Conservation (phyloP, 2,797 vertebrate genomes). For the Scomberomorus guttatus region DNA sequence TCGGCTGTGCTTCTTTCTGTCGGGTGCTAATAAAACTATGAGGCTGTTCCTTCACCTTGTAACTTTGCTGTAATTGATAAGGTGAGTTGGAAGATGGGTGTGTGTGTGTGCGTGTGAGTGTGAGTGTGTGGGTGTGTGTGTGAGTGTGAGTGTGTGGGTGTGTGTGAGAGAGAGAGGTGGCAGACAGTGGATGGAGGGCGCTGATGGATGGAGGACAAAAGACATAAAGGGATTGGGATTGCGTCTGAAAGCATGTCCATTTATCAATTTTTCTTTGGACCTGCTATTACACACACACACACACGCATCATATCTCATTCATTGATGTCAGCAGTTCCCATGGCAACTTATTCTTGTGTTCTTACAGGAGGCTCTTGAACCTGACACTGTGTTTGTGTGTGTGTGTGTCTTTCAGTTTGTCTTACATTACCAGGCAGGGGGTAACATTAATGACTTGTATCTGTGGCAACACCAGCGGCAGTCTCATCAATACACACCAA, state of each 20-base stretch:
- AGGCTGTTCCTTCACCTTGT: not conserved
- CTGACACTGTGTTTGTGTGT: slow-evolving; percentile 14
- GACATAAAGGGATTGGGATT: slow-evolving; percentile 20
- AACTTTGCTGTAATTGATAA: slow-evolving; percentile 33
- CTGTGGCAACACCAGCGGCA: slow-evolving; percentile 59
- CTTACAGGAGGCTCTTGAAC: slow-evolving; percentile 41
- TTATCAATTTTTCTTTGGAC: slow-evolving; percentile 52
- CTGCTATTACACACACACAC: slow-evolving; percentile 13
- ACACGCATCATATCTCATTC: slow-evolving; percentile 54
- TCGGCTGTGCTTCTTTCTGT: not conserved
- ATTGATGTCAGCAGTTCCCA: slow-evolving; percentile 76
- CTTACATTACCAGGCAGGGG: slow-evolving; percentile 51
- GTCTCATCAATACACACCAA: slow-evolving; percentile 63
- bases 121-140: not conserved
- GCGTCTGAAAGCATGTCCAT: slow-evolving; percentile 37
- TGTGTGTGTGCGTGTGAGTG: not conserved
- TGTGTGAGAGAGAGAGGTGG: not conserved
- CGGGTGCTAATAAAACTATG: slow-evolving; percentile 49
- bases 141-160: no score
- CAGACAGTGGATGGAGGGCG: slow-evolving; percentile 3
- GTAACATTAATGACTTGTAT: slow-evolving; percentile 68
- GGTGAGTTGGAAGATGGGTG: not conserved
- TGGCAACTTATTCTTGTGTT: slow-evolving; percentile 64
- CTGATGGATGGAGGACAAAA: slow-evolving; percentile 38
- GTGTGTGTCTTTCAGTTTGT: slow-evolving; percentile 10